Evolutionary conservation across 2,797 vertebrate species (phyloP), one percentile per base, ranked within the genome.

Genomic region (Neoniphon sammara): DNA sequence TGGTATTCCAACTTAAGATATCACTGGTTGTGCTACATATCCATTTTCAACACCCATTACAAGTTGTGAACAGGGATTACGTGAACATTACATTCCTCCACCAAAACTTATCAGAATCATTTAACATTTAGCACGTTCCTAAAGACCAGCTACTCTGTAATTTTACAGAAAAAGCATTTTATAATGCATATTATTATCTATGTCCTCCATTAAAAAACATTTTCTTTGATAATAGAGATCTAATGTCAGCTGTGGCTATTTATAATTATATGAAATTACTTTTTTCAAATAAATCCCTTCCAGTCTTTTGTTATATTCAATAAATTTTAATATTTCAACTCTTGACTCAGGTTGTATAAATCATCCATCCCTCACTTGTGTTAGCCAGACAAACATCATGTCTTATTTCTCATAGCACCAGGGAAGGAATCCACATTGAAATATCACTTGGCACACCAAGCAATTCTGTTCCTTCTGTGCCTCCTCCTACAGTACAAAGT

Each of bases 401-500:
- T 57, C 6, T 53, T 64, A 54, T 18, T 14, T 53, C 44, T 25
- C 2, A 4, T 18, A 44, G 42, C 77, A 63, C 63, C 73, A 76
- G 70, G 70, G 30, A 53, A 78, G 69, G 64, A 58, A 80, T 63
- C 82, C 60, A 64, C 80, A 82, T 49, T 70, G 47, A 81, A 81
- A 77, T 75, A 78, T 77, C 34, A 65, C 59, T 64, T 73, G 63
- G 77, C 71, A 52, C 71, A 70, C 50, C 30, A 70, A 82, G 77
- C 55, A 7, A 7, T 75, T 34, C 59, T 53, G 27, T 63, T 60
- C 64, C 59, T 69, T 39, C 34, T 23, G 55, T 73, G 78, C 64
- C 73, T 74, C 64, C 68, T 84, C 73, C 67, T 78, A 71, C 73
- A 75, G 79, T 75, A 70, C 62, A 78, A 87, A 78, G 84, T 83